These are phyloP conservation scores for Eumacrocentrus americanus DNA, from an alignment of 2,888 invertebrate species.

Conservation along the genomic window DNA sequence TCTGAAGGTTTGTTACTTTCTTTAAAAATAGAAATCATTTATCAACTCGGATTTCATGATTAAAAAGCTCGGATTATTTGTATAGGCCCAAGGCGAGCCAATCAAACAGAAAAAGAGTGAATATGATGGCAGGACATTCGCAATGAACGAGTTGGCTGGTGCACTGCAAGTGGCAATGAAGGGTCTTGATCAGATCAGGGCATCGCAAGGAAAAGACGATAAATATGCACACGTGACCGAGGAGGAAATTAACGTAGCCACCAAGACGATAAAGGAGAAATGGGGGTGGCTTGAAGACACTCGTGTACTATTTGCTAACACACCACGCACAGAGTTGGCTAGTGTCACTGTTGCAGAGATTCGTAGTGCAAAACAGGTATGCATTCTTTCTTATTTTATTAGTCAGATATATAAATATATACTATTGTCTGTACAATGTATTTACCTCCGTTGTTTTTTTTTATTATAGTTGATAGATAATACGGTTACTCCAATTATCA, in stretches of 20 bases:
- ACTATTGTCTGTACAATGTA: background rate
- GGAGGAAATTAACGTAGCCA: slow-evolving; percentile 81
- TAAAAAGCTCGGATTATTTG: slow-evolving; percentile 28
- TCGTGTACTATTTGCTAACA: slow-evolving; percentile 69
- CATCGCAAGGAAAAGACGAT: slow-evolving; percentile 65
- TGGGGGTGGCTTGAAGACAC: slow-evolving; percentile 80
- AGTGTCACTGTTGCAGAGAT: slow-evolving; percentile 81
- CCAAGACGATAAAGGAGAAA: slow-evolving; percentile 69
- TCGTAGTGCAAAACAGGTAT: slow-evolving; percentile 77
- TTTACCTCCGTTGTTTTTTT: slow-evolving; percentile 3
- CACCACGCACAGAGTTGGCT: slow-evolving; percentile 75
- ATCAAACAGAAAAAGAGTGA: slow-evolving; percentile 84
- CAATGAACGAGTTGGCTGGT: slow-evolving; percentile 80
- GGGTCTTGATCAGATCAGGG: slow-evolving; percentile 73
- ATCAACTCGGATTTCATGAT: background rate
- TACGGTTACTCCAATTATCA: slow-evolving; percentile 74
- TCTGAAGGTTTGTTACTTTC: slow-evolving; percentile 49
- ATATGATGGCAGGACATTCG: slow-evolving; percentile 77
- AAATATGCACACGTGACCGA: slow-evolving; percentile 82
- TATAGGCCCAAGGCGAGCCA: slow-evolving; percentile 84
- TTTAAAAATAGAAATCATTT: background rate
- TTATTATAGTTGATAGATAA: slow-evolving; percentile 64
- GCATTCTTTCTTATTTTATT: no score
- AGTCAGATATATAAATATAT: no score
- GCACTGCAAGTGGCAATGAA: slow-evolving; percentile 82